A percentile compares a stretch with the other conserved stretches of the same genome.
Evolutionary conservation across 2,113 vertebrate genomes (phyloP).

Genomic region (Sus scrofa): DNA sequence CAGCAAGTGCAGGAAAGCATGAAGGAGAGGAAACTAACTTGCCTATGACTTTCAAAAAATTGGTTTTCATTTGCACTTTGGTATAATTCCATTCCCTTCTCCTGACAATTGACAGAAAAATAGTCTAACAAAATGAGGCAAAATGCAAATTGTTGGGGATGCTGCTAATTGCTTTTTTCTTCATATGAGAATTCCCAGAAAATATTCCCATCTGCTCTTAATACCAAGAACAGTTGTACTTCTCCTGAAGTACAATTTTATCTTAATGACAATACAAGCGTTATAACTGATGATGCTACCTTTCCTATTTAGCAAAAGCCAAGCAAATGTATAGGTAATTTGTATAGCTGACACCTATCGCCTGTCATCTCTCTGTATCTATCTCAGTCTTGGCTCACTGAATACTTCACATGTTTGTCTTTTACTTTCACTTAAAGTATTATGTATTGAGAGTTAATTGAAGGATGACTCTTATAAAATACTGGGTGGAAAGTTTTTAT

Average conservation of each 20-base stretch:
- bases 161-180: not conserved
- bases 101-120: not conserved
- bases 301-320: not conserved
- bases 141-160: not conserved
- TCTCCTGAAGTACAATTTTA: not conserved
- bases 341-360: not conserved
- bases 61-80: constrained; percentile 7
- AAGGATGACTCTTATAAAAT: too few species aligned
- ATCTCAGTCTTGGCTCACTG: not conserved
- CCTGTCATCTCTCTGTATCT: not conserved
- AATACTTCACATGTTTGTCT: not conserved
- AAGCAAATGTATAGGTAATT: not conserved
- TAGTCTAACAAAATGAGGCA: not conserved
- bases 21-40: not conserved
- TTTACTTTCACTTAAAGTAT: constrained; percentile 17
- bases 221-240: not conserved
- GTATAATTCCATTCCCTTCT: constrained; percentile 8
- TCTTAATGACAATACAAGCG: not conserved
- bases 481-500: not conserved
- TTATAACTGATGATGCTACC: not conserved
- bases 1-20: not conserved
- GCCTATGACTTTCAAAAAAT: not conserved
- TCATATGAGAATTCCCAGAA: not conserved
- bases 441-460: too few species aligned
- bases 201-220: not conserved